Base-by-base conservation (phyloP, 1,140 invertebrate genomes). In the Drosophila arizonae region DNA sequence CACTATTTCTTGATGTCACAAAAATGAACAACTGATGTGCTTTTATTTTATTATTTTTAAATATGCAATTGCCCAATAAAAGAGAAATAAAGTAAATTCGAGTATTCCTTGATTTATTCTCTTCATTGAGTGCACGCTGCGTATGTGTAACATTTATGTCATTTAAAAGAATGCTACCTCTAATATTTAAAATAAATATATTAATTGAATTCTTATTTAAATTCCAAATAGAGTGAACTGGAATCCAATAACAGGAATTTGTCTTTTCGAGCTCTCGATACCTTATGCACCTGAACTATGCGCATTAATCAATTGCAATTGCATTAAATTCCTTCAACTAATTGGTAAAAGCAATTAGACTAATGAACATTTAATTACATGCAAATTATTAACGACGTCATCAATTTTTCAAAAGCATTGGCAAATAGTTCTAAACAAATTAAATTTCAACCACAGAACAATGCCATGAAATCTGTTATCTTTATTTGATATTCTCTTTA, bases 341-440 rank as follows among this genome's bases (percentile, higher is more conserved):
- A 85, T 85, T 87, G 68, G 70, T 67, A 70, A 39, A 81, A 78
- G 70, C 80, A 81, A 86, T 85, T 87, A 86, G 54, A 57, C 71
- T 77, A 72, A 85, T 85, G 72, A 78, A 72, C 82, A 77, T 78
- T 81, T 78, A 75, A 85, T 81, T 87, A 78, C 71, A 41, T 39
- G 71, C 65, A 71, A 81, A 85, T 85, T 85, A 78, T 86, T 75
- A 50, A 85, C 87, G 64, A 69, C 64, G 61, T 81, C 55, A 68
- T 86, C 66, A 72, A 81, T 81, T 77, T 70, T 77, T 48, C 76
- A 62, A 60, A 45, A 72, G 60, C 45, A 52, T 50, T n/a, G 50
- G 46, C 56, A 64, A 71, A 61, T 73, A 72, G 73, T 57, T 57
- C 46, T 68, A 66, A 76, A 51, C 63, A 80, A 72, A 85, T 76